Percentiles rank a stretch among this genome's conserved stretches.
phyloP scores from a whole-genome alignment of 2,113 vertebrate genomes.

The Hippocampus zosterae region DNA sequence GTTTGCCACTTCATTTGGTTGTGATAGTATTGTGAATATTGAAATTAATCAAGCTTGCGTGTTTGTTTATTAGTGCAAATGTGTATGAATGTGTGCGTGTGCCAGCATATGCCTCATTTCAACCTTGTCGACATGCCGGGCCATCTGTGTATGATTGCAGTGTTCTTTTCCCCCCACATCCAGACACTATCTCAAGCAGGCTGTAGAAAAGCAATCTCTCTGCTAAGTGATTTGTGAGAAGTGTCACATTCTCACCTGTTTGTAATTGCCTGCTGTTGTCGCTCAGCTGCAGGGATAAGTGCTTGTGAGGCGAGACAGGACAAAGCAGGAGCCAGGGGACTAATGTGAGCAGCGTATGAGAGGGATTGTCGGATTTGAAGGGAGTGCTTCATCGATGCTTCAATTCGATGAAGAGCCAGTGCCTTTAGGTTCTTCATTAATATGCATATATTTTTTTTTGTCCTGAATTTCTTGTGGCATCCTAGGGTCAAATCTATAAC shows the following conservation, averaged over 20 bases:
- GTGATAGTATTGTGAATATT: not conserved
- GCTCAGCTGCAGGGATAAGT: slow-evolving; percentile 38
- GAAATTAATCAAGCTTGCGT: not conserved
- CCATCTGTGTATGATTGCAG: slow-evolving; percentile 7
- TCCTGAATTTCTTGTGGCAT: not conserved
- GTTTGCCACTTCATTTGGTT: not conserved
- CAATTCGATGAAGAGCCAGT: slow-evolving; percentile 6
- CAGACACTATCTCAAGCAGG: slow-evolving; percentile 26
- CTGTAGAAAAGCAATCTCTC: slow-evolving; percentile 51
- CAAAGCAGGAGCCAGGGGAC: not conserved
- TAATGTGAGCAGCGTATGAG: slow-evolving; percentile 14
- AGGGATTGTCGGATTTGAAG: slow-evolving; percentile 10
- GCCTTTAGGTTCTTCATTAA: not conserved
- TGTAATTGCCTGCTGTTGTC: slow-evolving; percentile 53
- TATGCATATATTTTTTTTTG: not conserved
- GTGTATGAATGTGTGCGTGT: not conserved
- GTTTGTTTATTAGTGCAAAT: not conserved
- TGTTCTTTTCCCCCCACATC: not conserved
- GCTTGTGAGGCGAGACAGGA: slow-evolving; percentile 20
- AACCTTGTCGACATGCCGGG: not conserved
- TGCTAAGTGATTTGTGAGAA: slow-evolving; percentile 59
- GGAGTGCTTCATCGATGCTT: slow-evolving; percentile 12
- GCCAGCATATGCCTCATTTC: not conserved
- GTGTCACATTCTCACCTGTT: slow-evolving; percentile 56
- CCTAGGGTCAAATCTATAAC: not conserved